Conservation (phyloP, 2,888 invertebrate species). For the Cacoxenus indagator region DNA sequence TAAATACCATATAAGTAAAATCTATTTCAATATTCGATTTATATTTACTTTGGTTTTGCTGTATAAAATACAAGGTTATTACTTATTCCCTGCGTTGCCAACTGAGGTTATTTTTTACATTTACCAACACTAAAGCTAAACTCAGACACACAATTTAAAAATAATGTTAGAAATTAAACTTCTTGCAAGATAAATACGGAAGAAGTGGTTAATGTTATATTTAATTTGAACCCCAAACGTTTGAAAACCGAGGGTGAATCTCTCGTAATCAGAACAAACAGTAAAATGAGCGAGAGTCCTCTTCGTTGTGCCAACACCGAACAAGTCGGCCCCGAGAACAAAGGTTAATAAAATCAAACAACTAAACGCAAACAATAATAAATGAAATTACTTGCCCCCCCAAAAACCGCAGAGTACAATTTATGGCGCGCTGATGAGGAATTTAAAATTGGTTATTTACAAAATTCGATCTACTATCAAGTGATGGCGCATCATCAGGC, state of each 20-base stretch:
- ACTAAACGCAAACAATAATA: not conserved
- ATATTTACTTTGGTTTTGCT: too few species aligned
- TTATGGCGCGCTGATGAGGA: slow-evolving; percentile 62
- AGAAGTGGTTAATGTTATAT: not conserved
- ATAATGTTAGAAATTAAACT: too few species aligned
- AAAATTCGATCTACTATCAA: slow-evolving; percentile 63
- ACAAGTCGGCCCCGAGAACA: slow-evolving; percentile 55
- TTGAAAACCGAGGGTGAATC: not conserved
- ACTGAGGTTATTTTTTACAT: too few species aligned
- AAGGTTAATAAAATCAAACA: slow-evolving; percentile 43
- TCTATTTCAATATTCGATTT: too few species aligned
- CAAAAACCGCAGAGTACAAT: slow-evolving; percentile 42
- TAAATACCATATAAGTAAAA: too few species aligned
- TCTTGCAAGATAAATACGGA: too few species aligned
- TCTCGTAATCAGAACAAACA: not conserved
- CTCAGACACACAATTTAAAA: too few species aligned
- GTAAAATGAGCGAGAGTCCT: not conserved
- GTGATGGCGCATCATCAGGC: slow-evolving; percentile 58
- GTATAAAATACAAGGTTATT: too few species aligned
- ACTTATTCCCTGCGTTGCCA: too few species aligned
- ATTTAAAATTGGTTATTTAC: slow-evolving; percentile 53
- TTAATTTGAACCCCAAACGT: not conserved
- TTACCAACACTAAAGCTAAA: too few species aligned
- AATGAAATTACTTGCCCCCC: not conserved
- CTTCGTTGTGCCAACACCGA: slow-evolving; percentile 25